A percentile compares a stretch with the other conserved stretches of the same genome.
Conservation (phyloP, 2,113 vertebrate species). For the Emberiza fucata region DNA sequence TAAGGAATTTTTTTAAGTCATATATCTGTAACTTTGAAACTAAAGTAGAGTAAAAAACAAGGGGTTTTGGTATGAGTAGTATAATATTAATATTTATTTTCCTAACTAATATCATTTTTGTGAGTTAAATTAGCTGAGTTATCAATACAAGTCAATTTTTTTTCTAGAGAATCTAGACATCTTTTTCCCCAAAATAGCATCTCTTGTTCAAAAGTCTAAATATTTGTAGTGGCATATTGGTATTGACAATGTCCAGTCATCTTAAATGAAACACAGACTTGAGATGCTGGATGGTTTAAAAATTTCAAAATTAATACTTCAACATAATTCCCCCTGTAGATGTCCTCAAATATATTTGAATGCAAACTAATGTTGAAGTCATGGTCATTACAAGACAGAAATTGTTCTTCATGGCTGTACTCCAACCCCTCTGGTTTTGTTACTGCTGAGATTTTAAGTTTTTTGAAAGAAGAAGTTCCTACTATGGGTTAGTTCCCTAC, state of each 20-base stretch:
- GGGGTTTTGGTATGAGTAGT: background rate
- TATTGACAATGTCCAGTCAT: background rate
- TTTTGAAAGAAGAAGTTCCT: background rate
- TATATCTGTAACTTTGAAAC: background rate
- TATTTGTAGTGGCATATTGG: background rate
- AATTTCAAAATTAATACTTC: background rate
- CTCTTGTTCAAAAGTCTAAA: background rate
- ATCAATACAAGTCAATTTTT: background rate
- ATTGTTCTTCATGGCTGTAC: background rate
- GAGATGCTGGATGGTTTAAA: background rate
- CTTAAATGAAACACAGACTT: background rate
- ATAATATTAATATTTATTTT: background rate
- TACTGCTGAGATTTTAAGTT: background rate
- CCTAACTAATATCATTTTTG: background rate
- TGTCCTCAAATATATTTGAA: background rate
- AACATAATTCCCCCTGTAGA: background rate
- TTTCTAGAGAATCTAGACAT: background rate
- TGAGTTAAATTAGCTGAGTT: background rate
- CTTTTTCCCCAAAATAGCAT: background rate
- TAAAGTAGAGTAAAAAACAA: background rate
- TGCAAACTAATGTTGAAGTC: background rate
- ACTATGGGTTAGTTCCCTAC: background rate
- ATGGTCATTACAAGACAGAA: background rate
- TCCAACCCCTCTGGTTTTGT: background rate
- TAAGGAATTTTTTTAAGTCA: background rate